These are phyloP conservation scores for Cetonia aurata DNA, from an alignment of 2,888 invertebrate species.

Conservation along the genomic window DNA sequence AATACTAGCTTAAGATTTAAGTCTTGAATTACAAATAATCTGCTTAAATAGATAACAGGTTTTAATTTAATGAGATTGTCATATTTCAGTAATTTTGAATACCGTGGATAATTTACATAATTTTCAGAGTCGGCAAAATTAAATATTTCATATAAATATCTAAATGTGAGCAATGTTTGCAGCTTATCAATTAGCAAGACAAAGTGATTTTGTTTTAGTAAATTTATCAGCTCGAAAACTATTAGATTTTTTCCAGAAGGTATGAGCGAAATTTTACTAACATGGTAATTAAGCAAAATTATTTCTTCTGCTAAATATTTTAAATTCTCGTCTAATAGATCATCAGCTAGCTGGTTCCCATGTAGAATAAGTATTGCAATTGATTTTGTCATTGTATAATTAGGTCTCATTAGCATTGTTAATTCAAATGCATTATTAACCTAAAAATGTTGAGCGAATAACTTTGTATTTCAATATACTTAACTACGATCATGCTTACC, in stretches of 20 bases:
- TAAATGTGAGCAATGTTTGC: constrained; percentile 17
- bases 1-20: constrained; percentile 42
- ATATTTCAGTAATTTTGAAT: constrained; percentile 46
- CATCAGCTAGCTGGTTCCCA: constrained; percentile 30
- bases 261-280: constrained; percentile 49
- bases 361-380: constrained; percentile 40
- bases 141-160: constrained; percentile 24
- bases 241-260: constrained; percentile 43
- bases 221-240: constrained; percentile 48
- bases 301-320: constrained; percentile 40
- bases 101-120: constrained; percentile 14
- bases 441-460: neutral
- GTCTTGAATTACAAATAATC: constrained; percentile 44
- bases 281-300: constrained; percentile 47
- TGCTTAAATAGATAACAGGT: constrained; percentile 46
- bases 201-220: constrained; percentile 56
- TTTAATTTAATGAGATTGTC: constrained; percentile 44
- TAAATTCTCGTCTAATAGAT: constrained; percentile 36
- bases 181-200: constrained; percentile 53
- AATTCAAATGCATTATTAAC: constrained; percentile 9
- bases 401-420: neutral
- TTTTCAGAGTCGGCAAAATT: constrained; percentile 7
- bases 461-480: no score
- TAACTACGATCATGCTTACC: no score
- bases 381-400: constrained; percentile 38